phyloP scores from a whole-genome alignment of 2,888 invertebrate genomes.

The Parnassius smintheus region DNA sequence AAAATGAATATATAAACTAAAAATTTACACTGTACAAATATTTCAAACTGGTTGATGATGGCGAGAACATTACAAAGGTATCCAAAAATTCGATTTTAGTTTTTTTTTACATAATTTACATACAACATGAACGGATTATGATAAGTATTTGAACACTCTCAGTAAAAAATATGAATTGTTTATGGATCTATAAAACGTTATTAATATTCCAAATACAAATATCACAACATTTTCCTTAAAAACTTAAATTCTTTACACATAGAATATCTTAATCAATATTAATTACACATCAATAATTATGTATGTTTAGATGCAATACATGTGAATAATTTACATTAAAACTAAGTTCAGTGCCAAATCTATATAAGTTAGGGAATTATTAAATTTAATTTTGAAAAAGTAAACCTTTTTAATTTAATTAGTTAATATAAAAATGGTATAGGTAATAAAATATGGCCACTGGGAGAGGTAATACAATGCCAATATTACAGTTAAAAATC shows the following conservation, averaged over 20 bases:
- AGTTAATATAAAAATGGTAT: constrained; percentile 58
- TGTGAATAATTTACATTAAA: constrained; percentile 59
- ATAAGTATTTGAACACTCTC: constrained; percentile 26
- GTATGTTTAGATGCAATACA: constrained; percentile 57
- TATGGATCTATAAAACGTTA: constrained; percentile 43
- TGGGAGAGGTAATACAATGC: constrained; percentile 49
- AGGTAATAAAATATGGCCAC: constrained; percentile 69
- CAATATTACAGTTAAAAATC: constrained; percentile 1
- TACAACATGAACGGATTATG: constrained; percentile 24
- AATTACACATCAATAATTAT: constrained; percentile 71
- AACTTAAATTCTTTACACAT: constrained; percentile 71
- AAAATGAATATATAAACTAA: constrained; percentile 5
- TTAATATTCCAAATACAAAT: constrained; percentile 81
- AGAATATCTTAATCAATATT: constrained; percentile 49
- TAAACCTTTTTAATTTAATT: background rate
- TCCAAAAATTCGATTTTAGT: constrained; percentile 10
- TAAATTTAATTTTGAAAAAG: constrained; percentile 24
- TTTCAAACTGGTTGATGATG: constrained; percentile 5
- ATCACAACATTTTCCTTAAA: constrained; percentile 79
- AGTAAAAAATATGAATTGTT: constrained; percentile 29
- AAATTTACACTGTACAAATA: constrained; percentile 3
- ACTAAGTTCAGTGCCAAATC: constrained; percentile 56
- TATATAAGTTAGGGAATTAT: constrained; percentile 43
- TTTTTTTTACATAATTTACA: constrained; percentile 24
- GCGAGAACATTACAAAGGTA: constrained; percentile 15